Base-by-base conservation (phyloP, 2,888 invertebrate genomes). In the Dryadula phaetusa region DNA sequence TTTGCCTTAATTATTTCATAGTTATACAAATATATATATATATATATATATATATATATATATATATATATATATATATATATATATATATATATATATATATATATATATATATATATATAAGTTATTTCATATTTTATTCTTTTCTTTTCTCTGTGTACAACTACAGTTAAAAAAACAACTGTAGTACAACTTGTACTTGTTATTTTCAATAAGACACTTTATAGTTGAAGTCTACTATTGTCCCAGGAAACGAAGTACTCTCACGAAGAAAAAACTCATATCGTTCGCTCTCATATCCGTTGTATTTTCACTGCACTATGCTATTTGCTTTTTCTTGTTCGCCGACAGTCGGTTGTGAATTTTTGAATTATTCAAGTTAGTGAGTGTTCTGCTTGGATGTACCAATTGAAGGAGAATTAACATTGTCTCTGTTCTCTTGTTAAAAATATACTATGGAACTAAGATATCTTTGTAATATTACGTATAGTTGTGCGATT, bases 341-440 rank as follows among this genome's bases (percentile, higher is more conserved):
- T 68, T 64, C 56, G 66, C 46, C 66, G 66, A 58, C 70, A 68
- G 70, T 58, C 66, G 63, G 63, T 62, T 62, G 66, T 66, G 66
- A 70, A 71, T 71, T 70, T 72, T 65, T 71, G 71, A 73, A 73
- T 71, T 67, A 71, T 73, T 71, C 70, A 73, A 73, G 66, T 69
- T 67, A 68, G 72, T 67, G 63, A 69, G 67, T 58, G 52, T 61
- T 71, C 66, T 70, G 62, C 67, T 67, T 72, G 63, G 64, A 49
- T 67, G 67, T 69, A 66, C 67, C 53, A 67, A 64, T 64, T 64
- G 46, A 40, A 60, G 37, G 25, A 46, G 46, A 60, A 64, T 40
- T 46, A 52, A 64, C 40, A 66, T 52, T 47, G 28, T 58, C 28
- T 37, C 40, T 16, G 47, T 58, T 20, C 2, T 12, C 20, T 64